Evolutionary conservation across 2,113 vertebrate species (phyloP), one percentile per base, ranked within the genome.

Genomic region (Platycercus adscitus): DNA sequence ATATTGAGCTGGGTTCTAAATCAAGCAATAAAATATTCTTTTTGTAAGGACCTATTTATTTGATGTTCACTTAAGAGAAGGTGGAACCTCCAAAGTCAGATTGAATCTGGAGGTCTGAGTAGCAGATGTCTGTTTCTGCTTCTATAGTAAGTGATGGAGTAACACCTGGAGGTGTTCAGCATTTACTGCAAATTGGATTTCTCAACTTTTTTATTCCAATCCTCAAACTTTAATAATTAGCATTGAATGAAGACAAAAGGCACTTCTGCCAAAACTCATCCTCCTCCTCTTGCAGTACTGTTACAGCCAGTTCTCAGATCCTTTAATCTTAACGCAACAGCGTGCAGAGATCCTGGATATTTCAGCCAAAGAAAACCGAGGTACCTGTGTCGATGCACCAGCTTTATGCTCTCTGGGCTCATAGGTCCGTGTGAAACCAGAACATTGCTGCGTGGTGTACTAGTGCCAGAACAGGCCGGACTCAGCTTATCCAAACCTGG

Each of bases 371-470:
- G 35, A 76, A 35, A 21, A 14, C 9, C 7, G 1, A 35, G 53
- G 60, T 97, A 99, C 98, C 99, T 99, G 98, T 99, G 99, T 93
- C 99, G 98, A 92, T 99, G 99, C 28, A 99, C 95, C 95, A 99
- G 98, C 93, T 99, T 98, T 76, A 99, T 97, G 91, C 98, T 99
- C 97, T 99, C 99, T 3, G 98, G 99, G 94, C 98, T 99, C 98
- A 99, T 98, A 89, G 99, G 98, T 70, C 98, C 98, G 43, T 99
- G 99, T 0, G 99, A 98, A 37, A 98, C 97, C 92, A 98, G 86
- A 81, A 99, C 97, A 52, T 98, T 99, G 96, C 98, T 98, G 96
- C 99, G 98, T 23, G 98, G 98, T 16, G 99, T 99, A 92, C 98
- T 99, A 66, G 95, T 97, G 72, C 98, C 98, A 2, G 98, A 98